Base-by-base conservation (phyloP, 1,140 invertebrate genomes). In the Drosophila mayri region DNA sequence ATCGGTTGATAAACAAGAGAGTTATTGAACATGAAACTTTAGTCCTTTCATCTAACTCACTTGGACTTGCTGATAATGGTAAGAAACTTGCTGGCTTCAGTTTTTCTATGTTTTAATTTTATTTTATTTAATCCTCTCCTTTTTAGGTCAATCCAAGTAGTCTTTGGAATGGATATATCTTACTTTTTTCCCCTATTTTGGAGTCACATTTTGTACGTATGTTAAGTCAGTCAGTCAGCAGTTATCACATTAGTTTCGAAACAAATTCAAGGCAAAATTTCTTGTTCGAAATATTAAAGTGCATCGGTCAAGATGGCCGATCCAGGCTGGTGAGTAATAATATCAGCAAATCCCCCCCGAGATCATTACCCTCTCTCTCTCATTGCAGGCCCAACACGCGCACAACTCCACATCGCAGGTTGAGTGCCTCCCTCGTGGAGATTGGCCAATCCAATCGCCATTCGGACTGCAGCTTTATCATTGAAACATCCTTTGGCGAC, bases 391-490 rank as follows among this genome's bases (percentile, higher is more conserved):
- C 28, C 52, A n/a, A 12, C 18, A 14, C 12, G 12, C n/a, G 30
- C 16, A 16, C 55, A 16, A 6, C 8, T 8, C 30, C 38, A 5
- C 16, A 38, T 52, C 18, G 14, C 62, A 54, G 18, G 30, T 8
- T 54, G 46, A 38, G 66, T 11, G 18, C 20, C n/a, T 66, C 46
- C n/a, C 37, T 68, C 1, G 20, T 20, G 14, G 62, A 50, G 8
- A 38, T 68, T 8, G 46, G 62, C 1, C 46, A 37, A 6, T 28
- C 46, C 46, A 66, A 52, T 37, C 66, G 61, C 10, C 66, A 70
- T 25, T 12, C 66, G 7, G 66, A 70, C 11, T 70, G 66, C 37
- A 37, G 10, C 11, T 70, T 70, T 10, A 14, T 67, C 10, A 67
- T 70, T 30, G 66, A 54, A 32, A 22, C 30, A 9, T 9, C 50